These are phyloP conservation scores for Nomada goodeniana DNA, from an alignment of 2,888 invertebrate genomes.

Conservation along the genomic window DNA sequence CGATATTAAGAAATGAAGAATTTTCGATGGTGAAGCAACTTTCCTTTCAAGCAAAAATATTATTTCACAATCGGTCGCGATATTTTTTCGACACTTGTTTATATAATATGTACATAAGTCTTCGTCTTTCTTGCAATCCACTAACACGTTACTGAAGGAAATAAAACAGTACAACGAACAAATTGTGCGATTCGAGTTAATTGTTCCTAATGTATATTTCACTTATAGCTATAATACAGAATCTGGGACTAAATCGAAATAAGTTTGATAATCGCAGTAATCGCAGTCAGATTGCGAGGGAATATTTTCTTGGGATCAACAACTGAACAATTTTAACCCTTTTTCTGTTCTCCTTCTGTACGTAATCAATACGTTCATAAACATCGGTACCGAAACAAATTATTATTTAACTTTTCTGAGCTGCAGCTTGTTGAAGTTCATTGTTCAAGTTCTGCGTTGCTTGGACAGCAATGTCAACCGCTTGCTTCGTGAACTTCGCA, in stretches of 20 bases:
- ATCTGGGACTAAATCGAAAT: background rate
- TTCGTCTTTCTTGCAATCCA: background rate
- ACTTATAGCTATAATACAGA: constrained; percentile 29
- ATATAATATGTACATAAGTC: background rate
- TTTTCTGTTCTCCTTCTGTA: constrained; percentile 1
- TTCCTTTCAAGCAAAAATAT: constrained; percentile 1
- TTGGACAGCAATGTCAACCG: constrained; percentile 78
- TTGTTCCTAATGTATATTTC: constrained; percentile 17
- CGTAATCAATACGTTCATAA: background rate
- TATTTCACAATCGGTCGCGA: constrained; percentile 3
- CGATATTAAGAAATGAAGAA: background rate
- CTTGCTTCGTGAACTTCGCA: constrained; percentile 79
- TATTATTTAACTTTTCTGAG: constrained; percentile 33
- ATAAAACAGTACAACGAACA: background rate
- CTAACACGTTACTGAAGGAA: background rate
- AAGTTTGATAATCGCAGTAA: background rate
- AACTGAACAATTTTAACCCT: background rate
- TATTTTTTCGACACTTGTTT: background rate
- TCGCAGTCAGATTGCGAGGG: background rate
- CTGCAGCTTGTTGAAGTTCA: constrained; percentile 75
- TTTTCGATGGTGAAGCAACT: constrained; percentile 22
- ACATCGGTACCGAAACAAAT: background rate
- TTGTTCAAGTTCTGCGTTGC: constrained; percentile 78
- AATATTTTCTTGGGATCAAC: background rate
- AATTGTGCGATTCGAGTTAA: background rate